These are phyloP conservation scores for Lipophrys pholis DNA, from an alignment of 2,113 vertebrate genomes.

Conservation along the genomic window DNA sequence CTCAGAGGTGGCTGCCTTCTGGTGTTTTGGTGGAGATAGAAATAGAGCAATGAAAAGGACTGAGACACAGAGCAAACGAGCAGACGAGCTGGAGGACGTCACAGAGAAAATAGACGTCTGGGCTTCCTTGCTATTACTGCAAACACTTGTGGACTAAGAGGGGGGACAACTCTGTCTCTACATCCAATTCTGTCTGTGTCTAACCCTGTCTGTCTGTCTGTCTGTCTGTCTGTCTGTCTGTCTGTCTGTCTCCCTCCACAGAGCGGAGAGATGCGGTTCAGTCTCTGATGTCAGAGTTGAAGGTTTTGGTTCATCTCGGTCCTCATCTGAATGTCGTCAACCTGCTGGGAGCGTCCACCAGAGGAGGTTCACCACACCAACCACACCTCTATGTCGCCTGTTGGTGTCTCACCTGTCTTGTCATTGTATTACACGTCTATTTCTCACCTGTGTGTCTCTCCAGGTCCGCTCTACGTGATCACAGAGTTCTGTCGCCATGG, in stretches of 20 bases:
- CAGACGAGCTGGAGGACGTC: no score
- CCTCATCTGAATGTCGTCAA: conserved; percentile 82
- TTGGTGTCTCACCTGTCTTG: not conserved
- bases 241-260: conserved; percentile 26
- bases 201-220: not conserved
- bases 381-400: not conserved
- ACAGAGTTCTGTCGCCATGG: conserved; percentile 95
- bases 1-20: no score
- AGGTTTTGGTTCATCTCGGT: conserved; percentile 81
- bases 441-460: conserved; percentile 4
- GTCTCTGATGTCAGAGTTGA: conserved; percentile 80
- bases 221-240: not conserved
- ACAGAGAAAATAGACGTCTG: no score
- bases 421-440: no score
- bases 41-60: no score
- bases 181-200: not conserved
- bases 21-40: no score
- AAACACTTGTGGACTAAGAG: no score
- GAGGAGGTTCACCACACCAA: conserved; percentile 49
- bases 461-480: conserved; percentile 94
- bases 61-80: no score
- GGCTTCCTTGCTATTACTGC: no score
- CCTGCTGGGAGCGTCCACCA: conserved; percentile 80
- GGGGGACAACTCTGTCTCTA: no score
- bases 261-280: conserved; percentile 59